phyloP scores from a whole-genome alignment of 2,888 invertebrate species.

The Drosophila diplacantha region DNA sequence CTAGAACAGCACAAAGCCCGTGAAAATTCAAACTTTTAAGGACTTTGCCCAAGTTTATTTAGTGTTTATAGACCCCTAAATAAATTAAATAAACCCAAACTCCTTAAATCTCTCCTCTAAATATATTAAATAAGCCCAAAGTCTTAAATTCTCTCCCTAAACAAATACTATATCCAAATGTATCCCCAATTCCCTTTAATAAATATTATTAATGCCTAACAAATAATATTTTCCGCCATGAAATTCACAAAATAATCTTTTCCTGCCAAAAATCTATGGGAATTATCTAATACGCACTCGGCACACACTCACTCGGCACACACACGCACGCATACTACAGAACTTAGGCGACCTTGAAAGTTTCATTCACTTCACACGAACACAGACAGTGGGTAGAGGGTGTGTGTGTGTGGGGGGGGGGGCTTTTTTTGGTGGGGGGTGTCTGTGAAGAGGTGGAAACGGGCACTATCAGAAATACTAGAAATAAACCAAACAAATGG shows the following conservation, averaged over 20 bases:
- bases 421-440: not conserved
- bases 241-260: slow-evolving; percentile 44
- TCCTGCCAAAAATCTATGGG: slow-evolving; percentile 51
- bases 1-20: too few relatives aligned
- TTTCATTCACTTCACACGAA: slow-evolving; percentile 71
- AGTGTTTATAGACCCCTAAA: not conserved
- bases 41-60: too few relatives aligned
- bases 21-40: too few relatives aligned
- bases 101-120: not conserved
- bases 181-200: not conserved
- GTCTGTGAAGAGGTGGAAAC: slow-evolving; percentile 28
- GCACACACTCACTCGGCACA: slow-evolving; percentile 27
- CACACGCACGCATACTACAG: slow-evolving; percentile 9
- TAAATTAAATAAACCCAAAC: not conserved
- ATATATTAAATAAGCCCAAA: not conserved
- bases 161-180: not conserved
- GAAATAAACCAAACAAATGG: slow-evolving; percentile 62
- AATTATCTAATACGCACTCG: slow-evolving; percentile 67
- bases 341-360: slow-evolving; percentile 68
- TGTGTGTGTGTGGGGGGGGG: too few relatives aligned
- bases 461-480: slow-evolving; percentile 61
- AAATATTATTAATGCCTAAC: not conserved
- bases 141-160: not conserved
- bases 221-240: slow-evolving; percentile 1
- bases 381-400: slow-evolving; percentile 1